Conservation (phyloP, 2,113 vertebrate species). For the Erpornis zantholeuca region DNA sequence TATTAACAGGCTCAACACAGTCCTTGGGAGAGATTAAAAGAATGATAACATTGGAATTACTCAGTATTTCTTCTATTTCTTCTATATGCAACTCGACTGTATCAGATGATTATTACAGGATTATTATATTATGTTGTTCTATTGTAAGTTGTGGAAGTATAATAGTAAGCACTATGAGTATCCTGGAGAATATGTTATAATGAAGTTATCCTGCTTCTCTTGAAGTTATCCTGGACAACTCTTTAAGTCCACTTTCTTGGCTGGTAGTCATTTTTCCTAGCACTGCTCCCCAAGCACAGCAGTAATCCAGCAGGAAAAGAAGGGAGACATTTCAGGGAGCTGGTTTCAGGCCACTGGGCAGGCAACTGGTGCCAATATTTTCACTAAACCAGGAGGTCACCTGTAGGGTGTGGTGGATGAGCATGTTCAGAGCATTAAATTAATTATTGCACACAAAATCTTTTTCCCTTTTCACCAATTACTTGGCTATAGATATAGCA, state of each 20-base stretch:
- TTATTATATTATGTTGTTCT: background rate
- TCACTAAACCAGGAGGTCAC: background rate
- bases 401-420: background rate
- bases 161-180: background rate
- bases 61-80: background rate
- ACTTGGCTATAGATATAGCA: background rate
- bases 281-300: background rate
- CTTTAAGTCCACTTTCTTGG: background rate
- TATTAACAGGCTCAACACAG: background rate
- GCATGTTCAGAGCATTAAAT: background rate
- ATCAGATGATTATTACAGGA: background rate
- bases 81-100: background rate
- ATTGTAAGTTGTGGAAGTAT: background rate
- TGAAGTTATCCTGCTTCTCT: background rate
- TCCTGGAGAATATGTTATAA: background rate
- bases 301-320: accelerated
- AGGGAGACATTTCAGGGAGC: accelerated
- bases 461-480: background rate
- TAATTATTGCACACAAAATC: background rate
- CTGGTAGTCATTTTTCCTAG: background rate
- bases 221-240: background rate
- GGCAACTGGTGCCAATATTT: no score
- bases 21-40: background rate
- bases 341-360: background rate
- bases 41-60: background rate